Conservation (phyloP, 2,113 vertebrate genomes). For the Vidua macroura region DNA sequence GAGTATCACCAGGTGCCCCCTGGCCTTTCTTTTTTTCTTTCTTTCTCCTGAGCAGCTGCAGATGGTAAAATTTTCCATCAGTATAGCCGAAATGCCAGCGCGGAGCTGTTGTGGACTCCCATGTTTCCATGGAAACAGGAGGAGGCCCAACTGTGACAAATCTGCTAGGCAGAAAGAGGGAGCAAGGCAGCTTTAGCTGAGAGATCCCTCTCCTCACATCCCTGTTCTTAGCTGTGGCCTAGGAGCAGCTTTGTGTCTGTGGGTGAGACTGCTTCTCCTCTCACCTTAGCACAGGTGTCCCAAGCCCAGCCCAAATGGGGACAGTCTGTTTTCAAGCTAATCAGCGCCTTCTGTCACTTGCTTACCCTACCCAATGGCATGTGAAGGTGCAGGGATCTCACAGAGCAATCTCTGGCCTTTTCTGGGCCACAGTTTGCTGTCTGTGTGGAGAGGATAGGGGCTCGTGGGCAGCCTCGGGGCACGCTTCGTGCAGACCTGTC, state of each 20-base stretch:
- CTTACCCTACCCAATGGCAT: rapidly evolving
- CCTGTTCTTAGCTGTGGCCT: not conserved
- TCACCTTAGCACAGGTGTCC: not conserved
- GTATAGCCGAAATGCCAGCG: not conserved
- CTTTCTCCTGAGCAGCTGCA: not conserved
- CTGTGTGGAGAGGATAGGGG: rapidly evolving
- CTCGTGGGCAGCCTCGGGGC: not conserved
- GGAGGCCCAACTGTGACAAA: slow-evolving; percentile 61
- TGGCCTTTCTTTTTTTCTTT: not conserved
- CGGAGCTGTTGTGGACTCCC: slow-evolving; percentile 61
- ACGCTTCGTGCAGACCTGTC: not conserved
- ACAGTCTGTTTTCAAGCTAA: not conserved
- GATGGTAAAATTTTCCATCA: slow-evolving; percentile 47
- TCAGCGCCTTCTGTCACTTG: not conserved
- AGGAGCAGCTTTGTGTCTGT: not conserved
- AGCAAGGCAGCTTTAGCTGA: not conserved
- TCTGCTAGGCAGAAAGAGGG: slow-evolving; percentile 37
- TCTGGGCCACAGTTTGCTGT: not conserved
- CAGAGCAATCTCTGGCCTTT: not conserved
- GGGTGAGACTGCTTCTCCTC: not conserved
- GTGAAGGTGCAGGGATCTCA: not conserved
- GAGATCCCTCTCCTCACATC: not conserved
- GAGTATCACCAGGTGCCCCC: not conserved
- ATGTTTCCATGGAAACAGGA: slow-evolving; percentile 65
- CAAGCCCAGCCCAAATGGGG: not conserved